A percentile compares a stretch with the other conserved stretches of the same genome.
These are phyloP conservation scores for Rotaria magnacalcarata DNA, from an alignment of 2,888 invertebrate species.

Conservation along the genomic window DNA sequence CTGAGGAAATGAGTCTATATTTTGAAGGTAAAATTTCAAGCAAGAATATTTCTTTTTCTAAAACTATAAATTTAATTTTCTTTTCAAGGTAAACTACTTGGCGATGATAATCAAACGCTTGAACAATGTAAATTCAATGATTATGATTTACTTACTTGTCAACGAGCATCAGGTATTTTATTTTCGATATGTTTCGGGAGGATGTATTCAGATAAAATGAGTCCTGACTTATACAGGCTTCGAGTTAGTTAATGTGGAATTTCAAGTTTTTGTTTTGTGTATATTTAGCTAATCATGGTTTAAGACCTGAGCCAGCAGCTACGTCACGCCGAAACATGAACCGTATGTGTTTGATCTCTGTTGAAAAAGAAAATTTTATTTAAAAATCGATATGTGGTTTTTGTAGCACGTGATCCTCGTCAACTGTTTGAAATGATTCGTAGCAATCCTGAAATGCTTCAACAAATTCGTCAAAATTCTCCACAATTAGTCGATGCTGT, in stretches of 20 bases:
- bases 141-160: not conserved
- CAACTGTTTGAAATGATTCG: not conserved
- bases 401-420: not conserved
- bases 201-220: too few species aligned
- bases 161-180: not conserved
- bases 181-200: not conserved
- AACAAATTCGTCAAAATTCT: constrained; percentile 27
- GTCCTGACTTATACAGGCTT: too few species aligned
- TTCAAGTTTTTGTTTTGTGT: too few species aligned
- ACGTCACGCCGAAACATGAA: not conserved
- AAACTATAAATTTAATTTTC: not conserved
- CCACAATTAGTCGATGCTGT: constrained; percentile 41
- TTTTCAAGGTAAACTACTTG: not conserved
- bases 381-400: too few species aligned
- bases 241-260: too few species aligned
- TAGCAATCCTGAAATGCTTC: constrained; percentile 34
- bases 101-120: not conserved
- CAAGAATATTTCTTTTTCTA: too few species aligned
- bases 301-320: not conserved
- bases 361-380: not conserved
- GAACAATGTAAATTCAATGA: not conserved
- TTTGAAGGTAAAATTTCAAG: not conserved
- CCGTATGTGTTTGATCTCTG: not conserved
- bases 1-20: not conserved
- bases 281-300: not conserved